Conservation (phyloP, 2,113 vertebrate genomes). For the Sinocyclocheilus anophthalmus region DNA sequence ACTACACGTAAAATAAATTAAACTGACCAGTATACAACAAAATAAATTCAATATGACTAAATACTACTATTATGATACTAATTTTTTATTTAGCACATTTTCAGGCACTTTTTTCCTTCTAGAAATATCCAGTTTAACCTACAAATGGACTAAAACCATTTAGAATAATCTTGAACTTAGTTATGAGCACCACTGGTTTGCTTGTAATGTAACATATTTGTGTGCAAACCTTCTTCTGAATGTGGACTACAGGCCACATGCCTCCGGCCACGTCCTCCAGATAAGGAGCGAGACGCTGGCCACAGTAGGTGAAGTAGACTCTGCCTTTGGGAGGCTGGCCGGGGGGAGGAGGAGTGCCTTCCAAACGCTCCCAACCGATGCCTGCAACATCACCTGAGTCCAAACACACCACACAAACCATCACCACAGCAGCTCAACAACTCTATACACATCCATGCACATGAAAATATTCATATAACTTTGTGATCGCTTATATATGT, state of each 20-base stretch:
- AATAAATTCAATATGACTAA: too few relatives aligned
- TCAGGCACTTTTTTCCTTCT: too few relatives aligned
- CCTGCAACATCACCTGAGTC: conserved; percentile 88
- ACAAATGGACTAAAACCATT: too few relatives aligned
- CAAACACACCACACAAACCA: conserved; percentile 1
- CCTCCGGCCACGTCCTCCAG: conserved; percentile 95
- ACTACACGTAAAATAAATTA: too few relatives aligned
- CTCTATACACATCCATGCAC: too few relatives aligned
- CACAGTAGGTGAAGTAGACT: conserved; percentile 96
- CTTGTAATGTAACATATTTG: background rate
- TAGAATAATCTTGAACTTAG: too few relatives aligned
- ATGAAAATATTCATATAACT: background rate
- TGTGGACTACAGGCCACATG: conserved; percentile 99
- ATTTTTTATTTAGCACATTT: too few relatives aligned
- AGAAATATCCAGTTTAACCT: too few relatives aligned
- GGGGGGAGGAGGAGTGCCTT: conserved; percentile 93
- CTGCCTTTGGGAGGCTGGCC: conserved; percentile 94
- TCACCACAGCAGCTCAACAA: background rate
- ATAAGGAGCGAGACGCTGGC: conserved; percentile 88
- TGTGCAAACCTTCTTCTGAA: conserved; percentile 91
- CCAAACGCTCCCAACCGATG: conserved; percentile 96
- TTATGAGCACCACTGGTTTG: too few relatives aligned
- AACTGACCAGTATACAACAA: too few relatives aligned
- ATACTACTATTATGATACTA: too few relatives aligned
- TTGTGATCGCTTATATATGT: background rate